Base-by-base conservation (phyloP, 2,888 invertebrate genomes). In the Chorisops tibialis region DNA sequence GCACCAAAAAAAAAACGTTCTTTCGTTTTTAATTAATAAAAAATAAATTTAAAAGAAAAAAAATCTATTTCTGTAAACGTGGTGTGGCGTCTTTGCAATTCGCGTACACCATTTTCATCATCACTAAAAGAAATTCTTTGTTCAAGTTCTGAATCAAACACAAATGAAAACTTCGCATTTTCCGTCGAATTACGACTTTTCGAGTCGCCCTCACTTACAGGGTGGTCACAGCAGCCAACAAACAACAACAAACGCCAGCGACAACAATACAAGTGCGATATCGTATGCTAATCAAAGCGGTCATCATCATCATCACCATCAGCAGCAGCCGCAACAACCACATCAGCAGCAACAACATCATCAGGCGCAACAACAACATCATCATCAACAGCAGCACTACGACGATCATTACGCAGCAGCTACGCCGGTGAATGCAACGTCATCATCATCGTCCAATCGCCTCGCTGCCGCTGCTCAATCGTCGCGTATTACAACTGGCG, bases 91-190 rank as follows among this genome's bases (percentile, higher is more conserved):
- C 30, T 5, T 30, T 30, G 9, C n/a, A 30, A 7, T 30, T 30
- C 30, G 30, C 30, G 30, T n/a, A n/a, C 30, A 30, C 30, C 48
- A 22, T 48, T 16, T 48, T n/a, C 14, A 41, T 24, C 43, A 45
- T 22, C 43, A 43, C 30, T 43, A 56, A 43, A 56, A 14, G 12
- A 43, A 56, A 56, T 56, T 56, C 56, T 7, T 56, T 45, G 56
- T 56, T 56, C 56, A 43, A 11, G 39, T 49, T 48, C 48, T 49
- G 61, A 62, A 62, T 38, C 38, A 59, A 65, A 64, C 59, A 65
- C 70, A 70, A 71, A 71, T 71, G 71, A 71, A 71, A 71, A 71
- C 69, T 71, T 69, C 70, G 70, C 70, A 71, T 69, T 70, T 69
- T 68, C 68, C 68, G 68, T 70, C 70, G 68, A 70, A 70, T 66